These are phyloP conservation scores for Aurelia aurita complex sp. Pacific DNA, from an alignment of 30 jellyfish, hydroid and myxozoan genomes.

Conservation along the genomic window DNA sequence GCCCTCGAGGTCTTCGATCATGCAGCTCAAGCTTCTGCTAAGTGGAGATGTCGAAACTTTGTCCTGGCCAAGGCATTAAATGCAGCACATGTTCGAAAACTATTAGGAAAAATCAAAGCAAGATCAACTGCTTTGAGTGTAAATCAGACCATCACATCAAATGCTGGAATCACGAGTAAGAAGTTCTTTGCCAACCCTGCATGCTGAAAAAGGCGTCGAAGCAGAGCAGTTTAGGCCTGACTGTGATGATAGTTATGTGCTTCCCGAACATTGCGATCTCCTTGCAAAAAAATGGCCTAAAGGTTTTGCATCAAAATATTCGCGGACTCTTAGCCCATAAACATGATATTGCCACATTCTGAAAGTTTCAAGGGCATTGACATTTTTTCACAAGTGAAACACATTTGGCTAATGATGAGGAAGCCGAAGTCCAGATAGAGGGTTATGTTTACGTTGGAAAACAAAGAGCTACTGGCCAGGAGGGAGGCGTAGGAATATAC, in stretches of 20 bases:
- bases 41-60: slow-evolving; percentile 13
- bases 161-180: neutral
- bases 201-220: slow-evolving; percentile 15
- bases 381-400: neutral
- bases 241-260: neutral
- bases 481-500: slow-evolving; percentile 50
- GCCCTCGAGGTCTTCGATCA: slow-evolving; percentile 14
- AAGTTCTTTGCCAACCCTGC: slow-evolving; percentile 13
- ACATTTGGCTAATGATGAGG: slow-evolving; percentile 21
- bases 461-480: slow-evolving; percentile 34
- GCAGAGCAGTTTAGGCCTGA: slow-evolving; percentile 14
- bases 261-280: slow-evolving; percentile 12
- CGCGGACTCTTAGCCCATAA: slow-evolving; percentile 16
- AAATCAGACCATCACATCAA: neutral
- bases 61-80: slow-evolving; percentile 2
- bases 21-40: neutral
- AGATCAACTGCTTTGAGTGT: neutral
- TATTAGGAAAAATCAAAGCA: neutral
- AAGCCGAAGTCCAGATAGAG: slow-evolving; percentile 19
- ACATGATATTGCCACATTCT: slow-evolving; percentile 17
- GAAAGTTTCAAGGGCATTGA: slow-evolving; percentile 9
- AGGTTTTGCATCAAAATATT: slow-evolving; percentile 22
- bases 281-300: slow-evolving; percentile 17
- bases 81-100: slow-evolving; percentile 8
- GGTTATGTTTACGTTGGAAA: slow-evolving; percentile 17